Conservation (phyloP, 2,888 invertebrate genomes). For the Calameuta filiformis region DNA sequence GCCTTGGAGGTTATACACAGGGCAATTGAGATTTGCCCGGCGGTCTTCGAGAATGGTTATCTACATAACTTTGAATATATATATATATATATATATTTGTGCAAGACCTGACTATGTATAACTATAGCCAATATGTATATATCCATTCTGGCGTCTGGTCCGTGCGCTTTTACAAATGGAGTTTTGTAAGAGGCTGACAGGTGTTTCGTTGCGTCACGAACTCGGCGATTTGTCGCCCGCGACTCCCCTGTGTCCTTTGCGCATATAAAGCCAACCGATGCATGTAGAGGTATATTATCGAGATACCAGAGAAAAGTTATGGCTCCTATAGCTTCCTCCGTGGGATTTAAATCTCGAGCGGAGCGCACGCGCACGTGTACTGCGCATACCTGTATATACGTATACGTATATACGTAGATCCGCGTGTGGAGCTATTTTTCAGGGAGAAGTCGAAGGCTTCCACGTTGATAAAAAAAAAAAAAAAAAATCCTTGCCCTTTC, state of each 20-base stretch:
- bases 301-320: not conserved
- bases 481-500: not conserved
- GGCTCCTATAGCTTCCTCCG: not conserved
- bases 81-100: not conserved
- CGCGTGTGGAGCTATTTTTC: not conserved
- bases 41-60: not conserved
- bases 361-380: not conserved
- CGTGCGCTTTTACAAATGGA: slow-evolving; percentile 14
- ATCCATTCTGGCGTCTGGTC: not conserved
- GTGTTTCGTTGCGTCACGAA: slow-evolving; percentile 50
- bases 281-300: not conserved
- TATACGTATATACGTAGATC: not conserved
- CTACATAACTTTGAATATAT: not conserved
- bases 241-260: not conserved
- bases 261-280: not conserved
- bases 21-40: not conserved
- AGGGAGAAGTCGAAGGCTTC: not conserved
- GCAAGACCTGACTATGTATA: no score
- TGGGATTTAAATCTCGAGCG: not conserved
- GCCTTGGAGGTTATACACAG: not conserved
- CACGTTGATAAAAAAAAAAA: not conserved
- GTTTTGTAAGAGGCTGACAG: slow-evolving; percentile 53
- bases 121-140: not conserved
- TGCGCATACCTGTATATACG: not conserved
- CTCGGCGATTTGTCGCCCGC: slow-evolving; percentile 43